phyloP scores from a whole-genome alignment of 1,140 invertebrate genomes.

The Lethocerus indicus region DNA sequence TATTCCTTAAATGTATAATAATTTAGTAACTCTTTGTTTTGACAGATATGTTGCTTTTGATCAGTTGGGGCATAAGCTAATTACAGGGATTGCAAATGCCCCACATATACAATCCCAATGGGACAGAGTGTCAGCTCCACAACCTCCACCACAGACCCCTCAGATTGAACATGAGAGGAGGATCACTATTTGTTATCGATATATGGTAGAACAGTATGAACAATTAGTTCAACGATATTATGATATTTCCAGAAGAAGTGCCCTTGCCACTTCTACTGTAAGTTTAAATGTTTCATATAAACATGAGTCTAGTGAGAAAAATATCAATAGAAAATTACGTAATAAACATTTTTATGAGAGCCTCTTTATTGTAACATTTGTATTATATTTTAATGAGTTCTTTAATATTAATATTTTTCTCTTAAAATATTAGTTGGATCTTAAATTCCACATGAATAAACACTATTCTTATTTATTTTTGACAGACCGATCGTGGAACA shows the following conservation, averaged over 20 bases:
- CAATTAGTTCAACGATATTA: conserved; percentile 30
- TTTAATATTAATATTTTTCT: too few relatives aligned
- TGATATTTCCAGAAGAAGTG: conserved; percentile 23
- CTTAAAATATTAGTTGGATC: too few relatives aligned
- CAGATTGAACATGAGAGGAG: conserved; percentile 23
- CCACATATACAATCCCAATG: conserved; percentile 29
- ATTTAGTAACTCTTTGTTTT: conserved; percentile 17
- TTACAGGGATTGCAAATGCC: conserved; percentile 67
- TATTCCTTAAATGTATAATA: not conserved
- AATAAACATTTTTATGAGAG: too few relatives aligned
- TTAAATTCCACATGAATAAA: too few relatives aligned
- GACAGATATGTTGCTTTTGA: conserved; percentile 74
- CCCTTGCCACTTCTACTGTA: too few relatives aligned
- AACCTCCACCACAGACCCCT: conserved; percentile 10
- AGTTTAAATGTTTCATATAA: too few relatives aligned
- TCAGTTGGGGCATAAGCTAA: conserved; percentile 58
- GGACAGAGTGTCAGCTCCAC: conserved; percentile 25
- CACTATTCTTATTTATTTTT: conserved; percentile 8
- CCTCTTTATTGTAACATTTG: too few relatives aligned
- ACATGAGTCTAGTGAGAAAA: too few relatives aligned
- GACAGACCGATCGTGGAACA: conserved; percentile 42
- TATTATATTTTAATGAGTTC: too few relatives aligned
- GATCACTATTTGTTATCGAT: conserved; percentile 27
- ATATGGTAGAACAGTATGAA: conserved; percentile 31
- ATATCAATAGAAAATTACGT: too few relatives aligned